Conservation (phyloP, 2,113 vertebrate species). For the Odobenus rosmarus region DNA sequence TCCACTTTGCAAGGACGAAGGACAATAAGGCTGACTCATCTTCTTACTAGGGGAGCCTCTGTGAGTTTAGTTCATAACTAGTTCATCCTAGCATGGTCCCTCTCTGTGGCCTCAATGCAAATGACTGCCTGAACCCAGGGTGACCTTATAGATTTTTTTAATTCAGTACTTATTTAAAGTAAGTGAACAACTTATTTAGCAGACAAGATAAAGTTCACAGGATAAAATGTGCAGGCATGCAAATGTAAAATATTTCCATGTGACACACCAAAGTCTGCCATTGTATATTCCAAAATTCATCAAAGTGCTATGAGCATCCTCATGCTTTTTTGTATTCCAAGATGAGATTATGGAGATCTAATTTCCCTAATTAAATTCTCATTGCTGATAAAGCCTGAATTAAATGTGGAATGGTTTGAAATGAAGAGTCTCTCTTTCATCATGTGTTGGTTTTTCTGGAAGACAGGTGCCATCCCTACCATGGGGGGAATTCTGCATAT, state of each 20-base stretch:
- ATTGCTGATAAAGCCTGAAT: not conserved
- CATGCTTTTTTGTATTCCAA: not conserved
- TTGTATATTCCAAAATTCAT: not conserved
- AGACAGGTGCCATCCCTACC: rapidly evolving
- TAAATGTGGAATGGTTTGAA: not conserved
- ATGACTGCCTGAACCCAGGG: not conserved
- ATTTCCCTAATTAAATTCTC: not conserved
- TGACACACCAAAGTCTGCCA: not conserved
- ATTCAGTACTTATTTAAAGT: constrained; percentile 57
- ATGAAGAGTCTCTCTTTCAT: not conserved
- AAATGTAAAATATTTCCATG: not conserved
- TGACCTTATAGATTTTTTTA: constrained; percentile 48
- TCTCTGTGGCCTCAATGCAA: not conserved
- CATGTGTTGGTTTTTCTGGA: not conserved
- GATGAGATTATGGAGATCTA: not conserved
- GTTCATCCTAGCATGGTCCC: not conserved
- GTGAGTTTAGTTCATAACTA: not conserved
- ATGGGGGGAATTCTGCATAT: not conserved
- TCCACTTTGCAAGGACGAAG: not conserved
- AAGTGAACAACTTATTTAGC: constrained; percentile 14
- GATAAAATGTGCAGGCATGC: not conserved
- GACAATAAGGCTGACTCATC: not conserved
- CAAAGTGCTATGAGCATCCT: not conserved
- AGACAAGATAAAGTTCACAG: not conserved
- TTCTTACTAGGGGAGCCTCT: not conserved